Base-by-base conservation (phyloP, 1,140 invertebrate species). In the Odontomachus brunneus region DNA sequence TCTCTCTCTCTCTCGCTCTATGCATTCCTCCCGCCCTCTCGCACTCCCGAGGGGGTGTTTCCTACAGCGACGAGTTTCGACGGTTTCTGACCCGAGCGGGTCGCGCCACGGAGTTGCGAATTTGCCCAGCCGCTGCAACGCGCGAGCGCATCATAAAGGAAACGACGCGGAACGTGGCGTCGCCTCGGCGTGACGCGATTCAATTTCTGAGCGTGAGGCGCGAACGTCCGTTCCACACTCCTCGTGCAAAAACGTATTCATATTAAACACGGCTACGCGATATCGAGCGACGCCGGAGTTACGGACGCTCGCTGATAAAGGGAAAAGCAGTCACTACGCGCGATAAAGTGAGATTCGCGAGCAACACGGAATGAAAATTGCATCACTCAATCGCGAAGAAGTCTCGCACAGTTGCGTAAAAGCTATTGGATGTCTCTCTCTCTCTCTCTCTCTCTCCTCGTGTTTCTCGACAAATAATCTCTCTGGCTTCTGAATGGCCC, bases 71-170 rank as follows among this genome's bases (percentile, higher is more conserved):
- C 17, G 80, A 66, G 59, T 75, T 63, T 55, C 62, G 55, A 72
- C 51, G 51, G 38, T 55, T 48, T 48, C 57, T 67, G 66, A 49
- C 83, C 49, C 51, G 48, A 24, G 19, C 44, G 53, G 53, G 57
- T 69, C 71, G 17, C 78, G 71, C 38, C 76, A 86, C 72, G 24
- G 57, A 71, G 38, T 80, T 82, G 76, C 85, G 85, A 86, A 86
- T 81, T 85, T 44, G 38, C 38, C 38, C 38, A 11, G 38, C 4
- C 49, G 49, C 5, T 53, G 72, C 65, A 66, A 60, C 53, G 24
- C 49, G 60, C 59, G 53, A 62, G 74, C 75, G 65, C 33, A 80
- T 66, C 85, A 71, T 44, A 72, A 60, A 86, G 83, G 80, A 76
- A 86, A 83, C 51, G 66, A 57, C 53, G 51, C 24, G 17, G 24